phyloP scores from a whole-genome alignment of 2,113 vertebrate genomes.

The Stegastes partitus region DNA sequence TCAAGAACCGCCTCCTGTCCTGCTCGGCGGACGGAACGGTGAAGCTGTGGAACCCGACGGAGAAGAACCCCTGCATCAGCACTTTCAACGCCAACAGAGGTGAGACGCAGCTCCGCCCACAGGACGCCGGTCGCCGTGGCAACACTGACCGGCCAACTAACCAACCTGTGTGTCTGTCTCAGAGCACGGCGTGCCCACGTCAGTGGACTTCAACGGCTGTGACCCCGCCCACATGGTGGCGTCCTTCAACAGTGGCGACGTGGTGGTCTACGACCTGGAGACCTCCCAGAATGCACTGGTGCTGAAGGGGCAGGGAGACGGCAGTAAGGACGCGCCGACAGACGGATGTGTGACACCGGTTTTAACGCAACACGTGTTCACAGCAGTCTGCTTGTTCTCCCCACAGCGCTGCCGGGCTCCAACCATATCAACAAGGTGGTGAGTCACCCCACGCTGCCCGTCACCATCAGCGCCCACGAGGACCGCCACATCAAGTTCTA shows the following conservation, averaged over 20 bases:
- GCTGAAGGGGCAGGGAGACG: slow-evolving; percentile 91
- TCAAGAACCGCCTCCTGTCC: slow-evolving; percentile 96
- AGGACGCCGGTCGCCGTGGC: background rate
- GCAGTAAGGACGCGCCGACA: slow-evolving; percentile 79
- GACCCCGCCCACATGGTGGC: slow-evolving; percentile 97
- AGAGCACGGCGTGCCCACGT: slow-evolving; percentile 95
- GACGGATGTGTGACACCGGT: background rate
- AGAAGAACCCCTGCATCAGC: slow-evolving; percentile 93
- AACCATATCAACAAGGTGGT: slow-evolving; percentile 97
- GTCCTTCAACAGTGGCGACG: slow-evolving; percentile 92
- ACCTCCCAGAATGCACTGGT: slow-evolving; percentile 92
- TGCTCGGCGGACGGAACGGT: slow-evolving; percentile 97
- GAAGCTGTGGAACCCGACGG: slow-evolving; percentile 95
- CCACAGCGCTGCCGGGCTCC: slow-evolving; percentile 87
- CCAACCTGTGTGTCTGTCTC: slow-evolving; percentile 16
- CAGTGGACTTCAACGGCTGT: slow-evolving; percentile 96
- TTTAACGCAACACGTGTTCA: too few relatives aligned
- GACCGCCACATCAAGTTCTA: slow-evolving; percentile 99
- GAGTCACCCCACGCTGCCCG: slow-evolving; percentile 97
- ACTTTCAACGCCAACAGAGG: slow-evolving; percentile 93
- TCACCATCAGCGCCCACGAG: slow-evolving; percentile 97
- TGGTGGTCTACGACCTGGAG: slow-evolving; percentile 96
- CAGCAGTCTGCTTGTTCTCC: too few relatives aligned
- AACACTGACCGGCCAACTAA: background rate
- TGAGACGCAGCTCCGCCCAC: slow-evolving; percentile 56